Evolutionary conservation across 2,113 vertebrate genomes (phyloP).

Genomic region (Axis porcinus): DNA sequence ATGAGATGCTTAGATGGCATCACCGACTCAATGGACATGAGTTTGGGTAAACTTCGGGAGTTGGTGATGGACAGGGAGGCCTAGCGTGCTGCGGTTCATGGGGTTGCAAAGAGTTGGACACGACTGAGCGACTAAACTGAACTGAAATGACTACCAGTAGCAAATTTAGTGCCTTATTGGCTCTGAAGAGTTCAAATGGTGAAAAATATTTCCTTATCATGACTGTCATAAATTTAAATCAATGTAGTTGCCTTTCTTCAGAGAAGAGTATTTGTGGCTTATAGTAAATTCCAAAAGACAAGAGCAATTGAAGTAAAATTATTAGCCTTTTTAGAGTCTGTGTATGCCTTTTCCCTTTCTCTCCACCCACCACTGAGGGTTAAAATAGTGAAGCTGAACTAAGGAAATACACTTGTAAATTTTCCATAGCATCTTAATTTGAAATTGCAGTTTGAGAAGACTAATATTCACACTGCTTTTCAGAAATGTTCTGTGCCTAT

Average conservation of each 20-base stretch:
- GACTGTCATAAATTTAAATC: constrained; percentile 11
- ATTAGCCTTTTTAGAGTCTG: not conserved
- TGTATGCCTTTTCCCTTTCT: not conserved
- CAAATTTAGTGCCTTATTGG: not conserved
- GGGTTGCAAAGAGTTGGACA: not conserved
- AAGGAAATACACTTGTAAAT: not conserved
- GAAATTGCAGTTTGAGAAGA: constrained; percentile 39
- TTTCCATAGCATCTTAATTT: constrained; percentile 19
- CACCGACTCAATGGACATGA: not conserved
- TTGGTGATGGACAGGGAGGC: not conserved
- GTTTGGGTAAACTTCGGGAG: not conserved
- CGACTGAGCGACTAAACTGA: not conserved
- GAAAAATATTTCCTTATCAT: not conserved
- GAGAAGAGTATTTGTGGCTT: not conserved
- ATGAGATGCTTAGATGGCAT: not conserved
- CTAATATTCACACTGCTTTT: not conserved
- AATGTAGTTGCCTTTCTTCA: not conserved
- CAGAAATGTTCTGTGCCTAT: constrained; percentile 12
- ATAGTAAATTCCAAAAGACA: constrained; percentile 24
- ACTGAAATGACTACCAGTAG: not conserved
- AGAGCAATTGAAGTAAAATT: not conserved
- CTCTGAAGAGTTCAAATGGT: not conserved
- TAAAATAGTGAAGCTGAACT: not conserved
- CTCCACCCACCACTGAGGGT: not conserved
- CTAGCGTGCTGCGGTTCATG: not conserved